phyloP scores from a whole-genome alignment of 2,797 vertebrate genomes.

The Danio choprae region DNA sequence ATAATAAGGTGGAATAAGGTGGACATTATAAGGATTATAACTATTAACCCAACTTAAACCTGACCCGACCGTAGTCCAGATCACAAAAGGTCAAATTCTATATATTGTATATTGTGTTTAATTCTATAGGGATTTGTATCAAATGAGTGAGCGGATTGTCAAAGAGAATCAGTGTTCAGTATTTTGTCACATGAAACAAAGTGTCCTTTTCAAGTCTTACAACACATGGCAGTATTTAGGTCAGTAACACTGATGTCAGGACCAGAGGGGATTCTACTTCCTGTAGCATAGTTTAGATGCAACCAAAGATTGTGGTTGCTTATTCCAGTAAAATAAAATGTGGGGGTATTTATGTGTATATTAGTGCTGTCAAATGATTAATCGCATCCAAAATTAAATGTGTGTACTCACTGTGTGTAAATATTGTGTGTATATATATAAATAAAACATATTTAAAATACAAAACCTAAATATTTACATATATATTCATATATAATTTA shows the following conservation, averaged over 20 bases:
- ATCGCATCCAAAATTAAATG: no score
- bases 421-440: no score
- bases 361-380: no score
- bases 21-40: neutral
- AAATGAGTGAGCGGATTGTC: neutral
- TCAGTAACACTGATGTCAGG: conserved; percentile 52
- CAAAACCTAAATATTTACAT: no score
- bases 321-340: neutral
- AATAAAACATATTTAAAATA: no score
- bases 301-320: conserved; percentile 2
- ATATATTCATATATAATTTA: no score
- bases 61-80: neutral
- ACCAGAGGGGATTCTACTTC: conserved; percentile 51
- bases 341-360: no score
- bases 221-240: conserved; percentile 50
- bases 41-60: neutral
- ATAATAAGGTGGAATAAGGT: neutral
- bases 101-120: neutral
- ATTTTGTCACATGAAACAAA: conserved; percentile 16
- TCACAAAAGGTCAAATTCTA: neutral
- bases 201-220: conserved; percentile 38
- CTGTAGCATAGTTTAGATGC: conserved; percentile 38
- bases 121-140: conserved; percentile 18
- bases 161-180: conserved; percentile 17
- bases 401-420: no score